Evolutionary conservation across 2,888 invertebrate species (phyloP).

Genomic region (Cerceris rybyensis): DNA sequence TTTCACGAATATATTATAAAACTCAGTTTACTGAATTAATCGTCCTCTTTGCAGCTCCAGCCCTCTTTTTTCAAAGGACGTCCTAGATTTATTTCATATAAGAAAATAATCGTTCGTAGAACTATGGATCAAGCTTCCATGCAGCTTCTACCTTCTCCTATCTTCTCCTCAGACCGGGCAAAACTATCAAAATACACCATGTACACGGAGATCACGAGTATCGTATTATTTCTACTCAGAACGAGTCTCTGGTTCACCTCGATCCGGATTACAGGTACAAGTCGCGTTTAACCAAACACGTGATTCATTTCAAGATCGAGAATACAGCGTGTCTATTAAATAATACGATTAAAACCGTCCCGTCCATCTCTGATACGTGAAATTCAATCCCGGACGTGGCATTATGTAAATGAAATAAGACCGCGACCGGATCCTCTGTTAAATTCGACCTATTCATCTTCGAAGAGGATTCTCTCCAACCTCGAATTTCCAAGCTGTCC

Average conservation of each 20-base stretch:
- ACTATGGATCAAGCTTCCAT: no score
- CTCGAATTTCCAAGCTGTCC: background rate
- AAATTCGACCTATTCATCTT: background rate
- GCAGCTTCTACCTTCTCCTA: background rate
- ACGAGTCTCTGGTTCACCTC: conserved; percentile 56
- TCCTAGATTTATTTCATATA: no score
- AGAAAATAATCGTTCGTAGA: no score
- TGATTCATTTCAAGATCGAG: conserved; percentile 46
- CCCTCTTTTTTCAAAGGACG: no score
- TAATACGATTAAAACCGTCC: conserved; percentile 39
- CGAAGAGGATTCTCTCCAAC: background rate
- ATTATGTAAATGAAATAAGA: conserved; percentile 2
- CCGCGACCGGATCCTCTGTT: background rate
- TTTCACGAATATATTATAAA: no score
- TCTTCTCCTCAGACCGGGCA: background rate
- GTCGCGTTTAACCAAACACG: conserved; percentile 3
- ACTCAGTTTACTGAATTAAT: no score
- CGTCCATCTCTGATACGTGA: conserved; percentile 16
- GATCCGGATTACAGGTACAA: conserved; percentile 32
- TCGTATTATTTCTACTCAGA: conserved; percentile 41
- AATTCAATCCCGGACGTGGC: background rate
- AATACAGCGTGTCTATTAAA: conserved; percentile 29
- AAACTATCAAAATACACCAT: conserved; percentile 1
- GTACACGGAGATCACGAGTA: conserved; percentile 37
- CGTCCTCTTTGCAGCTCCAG: no score